Percentiles rank a stretch among this genome's conserved stretches.
These are phyloP conservation scores for Odontothrips loti DNA, from an alignment of 2,888 invertebrate species.

Conservation along the genomic window DNA sequence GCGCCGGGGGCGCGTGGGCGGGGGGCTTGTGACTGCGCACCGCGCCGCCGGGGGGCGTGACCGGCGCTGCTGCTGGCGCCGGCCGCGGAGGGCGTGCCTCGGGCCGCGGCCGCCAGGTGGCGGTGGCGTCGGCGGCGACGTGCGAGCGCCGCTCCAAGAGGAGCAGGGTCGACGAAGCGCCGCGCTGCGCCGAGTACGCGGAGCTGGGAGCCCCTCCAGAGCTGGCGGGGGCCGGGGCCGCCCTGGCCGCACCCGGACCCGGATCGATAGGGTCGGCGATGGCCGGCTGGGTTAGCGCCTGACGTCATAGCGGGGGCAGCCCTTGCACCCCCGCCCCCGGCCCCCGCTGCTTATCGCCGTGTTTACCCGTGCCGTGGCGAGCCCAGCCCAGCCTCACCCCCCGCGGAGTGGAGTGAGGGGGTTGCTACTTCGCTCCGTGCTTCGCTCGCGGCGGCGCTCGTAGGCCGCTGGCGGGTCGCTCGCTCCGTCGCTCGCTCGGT, in stretches of 20 bases:
- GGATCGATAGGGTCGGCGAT: constrained; percentile 15
- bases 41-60: neutral
- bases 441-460: neutral
- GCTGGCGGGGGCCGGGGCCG: neutral
- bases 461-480: neutral
- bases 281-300: constrained; percentile 11
- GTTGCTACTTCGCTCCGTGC: too few species aligned
- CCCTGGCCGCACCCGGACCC: neutral
- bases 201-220: neutral
- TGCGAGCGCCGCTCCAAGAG: neutral
- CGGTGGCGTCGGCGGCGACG: neutral
- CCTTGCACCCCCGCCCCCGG: neutral
- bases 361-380: constrained; percentile 1
- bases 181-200: neutral
- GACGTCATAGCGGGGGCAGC: neutral
- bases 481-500: neutral
- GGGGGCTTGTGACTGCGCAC: neutral
- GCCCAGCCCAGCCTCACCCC: neutral
- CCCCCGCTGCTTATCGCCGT: constrained; percentile 13
- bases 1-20: neutral
- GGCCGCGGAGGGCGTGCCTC: neutral
- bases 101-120: constrained; percentile 6
- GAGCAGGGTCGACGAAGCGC: neutral
- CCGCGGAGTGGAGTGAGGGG: neutral
- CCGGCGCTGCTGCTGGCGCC: neutral